Percentiles rank a stretch among this genome's conserved stretches.
phyloP scores from a whole-genome alignment of 2,113 vertebrate species.

The Dryoscopus gambensis region DNA sequence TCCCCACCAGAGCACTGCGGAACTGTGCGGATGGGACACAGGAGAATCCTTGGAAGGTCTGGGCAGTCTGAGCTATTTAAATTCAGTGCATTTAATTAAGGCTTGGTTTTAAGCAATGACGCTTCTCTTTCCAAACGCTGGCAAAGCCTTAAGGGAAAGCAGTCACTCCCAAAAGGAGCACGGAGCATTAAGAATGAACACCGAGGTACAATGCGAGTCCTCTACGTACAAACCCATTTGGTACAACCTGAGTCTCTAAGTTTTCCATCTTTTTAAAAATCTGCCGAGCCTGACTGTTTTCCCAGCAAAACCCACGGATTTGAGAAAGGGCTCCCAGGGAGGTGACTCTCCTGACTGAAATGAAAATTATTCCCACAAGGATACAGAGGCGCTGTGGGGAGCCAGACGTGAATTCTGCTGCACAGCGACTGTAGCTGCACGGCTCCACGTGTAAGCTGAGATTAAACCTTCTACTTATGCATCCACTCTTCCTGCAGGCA shows the following conservation, averaged over 20 bases:
- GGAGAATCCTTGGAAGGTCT: background rate
- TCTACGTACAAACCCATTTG: background rate
- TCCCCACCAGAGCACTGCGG: background rate
- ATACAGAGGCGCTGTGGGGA: accelerated
- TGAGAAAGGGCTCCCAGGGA: accelerated
- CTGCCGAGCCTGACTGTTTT: background rate
- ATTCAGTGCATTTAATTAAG: background rate
- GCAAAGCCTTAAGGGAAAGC: background rate
- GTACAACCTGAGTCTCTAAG: background rate
- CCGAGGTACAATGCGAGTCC: accelerated
- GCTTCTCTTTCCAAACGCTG: background rate
- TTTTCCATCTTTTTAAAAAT: background rate
- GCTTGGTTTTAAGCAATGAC: background rate
- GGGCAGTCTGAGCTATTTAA: background rate
- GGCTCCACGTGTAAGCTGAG: background rate
- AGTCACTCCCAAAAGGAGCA: background rate
- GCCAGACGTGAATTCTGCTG: background rate
- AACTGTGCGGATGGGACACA: background rate
- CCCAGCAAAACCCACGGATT: background rate
- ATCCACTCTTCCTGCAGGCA: background rate
- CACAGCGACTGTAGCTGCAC: background rate
- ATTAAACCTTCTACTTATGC: background rate
- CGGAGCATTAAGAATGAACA: background rate
- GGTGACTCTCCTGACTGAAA: background rate
- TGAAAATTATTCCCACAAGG: background rate